Base-by-base conservation (phyloP, 2,113 vertebrate genomes). In the Oncorhynchus keta region DNA sequence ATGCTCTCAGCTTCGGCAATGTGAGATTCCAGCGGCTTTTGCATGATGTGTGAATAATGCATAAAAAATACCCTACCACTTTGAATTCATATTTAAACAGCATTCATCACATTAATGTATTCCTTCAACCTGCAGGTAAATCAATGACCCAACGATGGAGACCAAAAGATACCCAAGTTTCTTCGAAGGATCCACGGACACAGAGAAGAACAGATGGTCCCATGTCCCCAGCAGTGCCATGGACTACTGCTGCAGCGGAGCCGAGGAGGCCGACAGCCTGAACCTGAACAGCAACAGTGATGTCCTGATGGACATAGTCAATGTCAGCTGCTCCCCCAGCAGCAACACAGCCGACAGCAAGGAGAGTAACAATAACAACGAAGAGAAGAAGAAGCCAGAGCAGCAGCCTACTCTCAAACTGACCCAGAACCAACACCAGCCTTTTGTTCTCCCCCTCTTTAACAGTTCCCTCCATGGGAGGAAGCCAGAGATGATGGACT, bases 101-200 rank as follows among this genome's bases (percentile, higher is more conserved):
- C 65, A 55, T 70, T 14, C 11, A 6, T 77, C 8, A 78, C 35
- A 62, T 79, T 11, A 39, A 69, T 77, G 71, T 75, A 73, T 68
- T 80, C 49, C 32, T 16, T 70, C 28, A 20, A 75, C 78, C 59
- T n/a, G 70, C 83, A 94, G 93, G 89, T 90, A 77, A 91, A 81
- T 92, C 92, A 87, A 92, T 93, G 91, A 93, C 79, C 85, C 90
- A 93, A 95, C 91, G 88, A 99, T 98, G 97, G 97, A 98, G 93
- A 96, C 97, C 92, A 97, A 98, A 96, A 96, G 95, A 95, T 98
- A 96, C 95, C 94, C 94, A 94, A 96, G 94, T 93, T 97, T 95
- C 92, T 93, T 95, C 87, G 95, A 98, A 93, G 95, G 94, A 87
- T 91, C 93, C 85, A 62, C n/a, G 16, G 94, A 96, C 79, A 94